Evolutionary conservation across 2,888 invertebrate species (phyloP), one percentile per base, ranked within the genome.

Genomic region (Balanococcus diminutus): DNA sequence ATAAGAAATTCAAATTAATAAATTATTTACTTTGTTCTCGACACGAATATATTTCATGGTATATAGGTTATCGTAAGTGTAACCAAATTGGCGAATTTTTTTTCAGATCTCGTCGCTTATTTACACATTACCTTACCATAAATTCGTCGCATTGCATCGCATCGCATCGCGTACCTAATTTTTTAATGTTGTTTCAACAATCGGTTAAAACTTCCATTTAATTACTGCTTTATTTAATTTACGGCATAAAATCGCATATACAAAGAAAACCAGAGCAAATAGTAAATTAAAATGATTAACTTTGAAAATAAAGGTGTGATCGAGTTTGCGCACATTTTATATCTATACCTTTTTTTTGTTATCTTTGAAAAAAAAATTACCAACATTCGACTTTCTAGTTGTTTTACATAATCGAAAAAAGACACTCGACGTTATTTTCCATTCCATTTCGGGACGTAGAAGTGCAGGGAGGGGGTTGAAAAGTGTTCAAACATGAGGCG

Each of bases 371-470:
- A 19, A 51, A 51, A 19, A 51, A 19, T 19, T 9, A 67, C 61
- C 9, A 67, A 67, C 61, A 75, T 75, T 32, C 32, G 75, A 75
- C 31, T 75, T 75, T 75, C 75, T 75, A 31, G 75, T 75, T 75
- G 75, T 75, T 75, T 75, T 75, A 75, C 75, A 75, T 75, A 31
- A 32, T 75, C 32, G 75, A 75, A 75, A 75, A 31, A 75, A 61
- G n/a, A 75, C 75, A 75, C 75, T 75, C 19, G 32, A 75, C 75
- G 75, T 75, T 32, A 75, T 75, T 75, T 75, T 36, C 75, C 32
- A 75, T 31, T 32, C 36, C 36, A 36, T 36, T 75, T 51, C 4
- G 2, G 19, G 14, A 19, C 51, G 51, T n/a, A 19, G 51, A 19
- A 19, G 36, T 4, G 19, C 3, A 51, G 19, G 19, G 51, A n/a